A percentile compares a stretch with the other conserved stretches of the same genome.
Evolutionary conservation across 2,888 invertebrate species (phyloP).

Genomic region (Anaspis maculata): DNA sequence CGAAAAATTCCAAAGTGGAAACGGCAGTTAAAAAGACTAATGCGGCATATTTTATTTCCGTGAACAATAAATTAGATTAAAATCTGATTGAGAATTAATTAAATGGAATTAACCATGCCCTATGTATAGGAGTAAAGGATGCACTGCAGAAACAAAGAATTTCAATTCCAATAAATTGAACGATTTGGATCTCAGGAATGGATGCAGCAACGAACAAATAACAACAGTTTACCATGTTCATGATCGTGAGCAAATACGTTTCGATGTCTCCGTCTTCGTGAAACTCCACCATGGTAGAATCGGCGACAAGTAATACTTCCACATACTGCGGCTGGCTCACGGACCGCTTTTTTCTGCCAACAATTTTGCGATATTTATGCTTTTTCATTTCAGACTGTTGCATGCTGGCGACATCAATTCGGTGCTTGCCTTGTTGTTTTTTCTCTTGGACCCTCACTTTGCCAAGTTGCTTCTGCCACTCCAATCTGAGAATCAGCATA

Average conservation of each 20-base stretch:
- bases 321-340: conserved; percentile 71
- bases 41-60: too few species aligned
- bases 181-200: too few species aligned
- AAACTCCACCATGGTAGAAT: conserved; percentile 79
- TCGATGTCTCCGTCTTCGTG: conserved; percentile 74
- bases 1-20: too few species aligned
- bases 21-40: too few species aligned
- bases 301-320: conserved; percentile 81
- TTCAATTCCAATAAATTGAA: too few species aligned
- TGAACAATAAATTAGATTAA: too few species aligned
- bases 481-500: conserved; percentile 39
- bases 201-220: too few species aligned
- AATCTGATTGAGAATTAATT: conserved; percentile 2
- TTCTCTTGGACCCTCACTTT: conserved; percentile 45
- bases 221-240: conserved; percentile 85
- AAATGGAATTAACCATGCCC: neutral
- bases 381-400: conserved; percentile 38
- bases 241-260: conserved; percentile 80
- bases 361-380: conserved; percentile 36
- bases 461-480: conserved; percentile 51
- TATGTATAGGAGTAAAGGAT: too few species aligned
- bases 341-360: conserved; percentile 45
- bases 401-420: conserved; percentile 31
- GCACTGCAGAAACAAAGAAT: too few species aligned
- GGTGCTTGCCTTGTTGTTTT: conserved; percentile 27